A percentile compares a stretch with the other conserved stretches of the same genome.
Evolutionary conservation across 2,113 vertebrate genomes (phyloP).

Genomic region (Pluvianellus socialis): DNA sequence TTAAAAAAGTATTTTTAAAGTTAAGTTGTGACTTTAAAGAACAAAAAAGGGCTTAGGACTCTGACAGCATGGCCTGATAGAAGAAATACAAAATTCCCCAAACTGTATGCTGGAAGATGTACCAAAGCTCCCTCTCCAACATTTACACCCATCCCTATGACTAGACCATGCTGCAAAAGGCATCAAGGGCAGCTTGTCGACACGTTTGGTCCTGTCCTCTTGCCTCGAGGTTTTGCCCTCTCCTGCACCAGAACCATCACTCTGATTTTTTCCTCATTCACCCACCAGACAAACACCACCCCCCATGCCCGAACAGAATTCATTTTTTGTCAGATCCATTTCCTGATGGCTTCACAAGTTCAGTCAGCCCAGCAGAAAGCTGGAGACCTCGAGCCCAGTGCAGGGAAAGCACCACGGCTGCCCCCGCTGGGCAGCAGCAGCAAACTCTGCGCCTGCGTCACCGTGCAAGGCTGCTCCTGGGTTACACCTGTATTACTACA

Average conservation of each 20-base stretch:
- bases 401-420: neutral
- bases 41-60: neutral
- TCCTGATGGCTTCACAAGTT: neutral
- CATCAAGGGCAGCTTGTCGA: neutral
- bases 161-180: neutral
- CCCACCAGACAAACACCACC: neutral
- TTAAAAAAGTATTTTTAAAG: neutral
- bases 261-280: neutral
- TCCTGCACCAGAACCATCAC: neutral
- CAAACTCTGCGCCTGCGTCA: neutral
- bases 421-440: fast-evolving
- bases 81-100: neutral
- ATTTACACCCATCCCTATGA: neutral
- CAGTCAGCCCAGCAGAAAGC: neutral
- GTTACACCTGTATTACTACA: neutral
- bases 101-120: neutral
- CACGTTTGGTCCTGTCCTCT: neutral
- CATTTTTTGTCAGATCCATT: neutral
- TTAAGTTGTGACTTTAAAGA: neutral
- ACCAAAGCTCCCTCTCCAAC: neutral
- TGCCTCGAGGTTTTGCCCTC: neutral
- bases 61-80: neutral
- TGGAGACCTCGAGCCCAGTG: neutral
- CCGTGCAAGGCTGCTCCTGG: neutral
- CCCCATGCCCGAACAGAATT: neutral